Conservation (phyloP, 2,113 vertebrate species). For the Naja naja region DNA sequence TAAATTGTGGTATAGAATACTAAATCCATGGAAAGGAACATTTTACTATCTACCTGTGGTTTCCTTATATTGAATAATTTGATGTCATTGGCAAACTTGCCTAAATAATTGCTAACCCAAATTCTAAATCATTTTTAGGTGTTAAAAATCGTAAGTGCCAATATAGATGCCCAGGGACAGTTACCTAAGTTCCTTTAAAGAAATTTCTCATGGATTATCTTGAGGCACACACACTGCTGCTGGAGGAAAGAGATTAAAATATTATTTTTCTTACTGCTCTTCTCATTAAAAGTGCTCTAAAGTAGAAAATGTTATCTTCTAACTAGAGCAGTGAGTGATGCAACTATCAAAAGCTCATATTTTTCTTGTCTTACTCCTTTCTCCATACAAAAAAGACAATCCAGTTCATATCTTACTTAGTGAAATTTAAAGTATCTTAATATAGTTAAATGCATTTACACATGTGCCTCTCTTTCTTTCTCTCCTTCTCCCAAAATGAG, state of each 20-base stretch:
- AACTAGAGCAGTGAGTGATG: neutral
- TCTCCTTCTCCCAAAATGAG: neutral
- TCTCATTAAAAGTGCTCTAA: neutral
- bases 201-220: neutral
- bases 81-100: neutral
- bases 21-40: slow-evolving; percentile 2
- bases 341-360: neutral
- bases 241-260: neutral
- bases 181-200: neutral
- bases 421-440: neutral
- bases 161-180: neutral
- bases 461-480: neutral
- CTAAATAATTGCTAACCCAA: neutral
- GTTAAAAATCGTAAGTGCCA: neutral
- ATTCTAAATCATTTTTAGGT: neutral
- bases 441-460: neutral
- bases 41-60: neutral
- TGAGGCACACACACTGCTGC: neutral
- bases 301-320: neutral
- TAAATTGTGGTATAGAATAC: slow-evolving; percentile 25
- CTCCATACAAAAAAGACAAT: neutral
- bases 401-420: neutral
- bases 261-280: neutral
- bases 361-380: neutral
- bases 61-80: neutral